Conservation (phyloP, 2,888 invertebrate genomes). For the Pheosia tremula region DNA sequence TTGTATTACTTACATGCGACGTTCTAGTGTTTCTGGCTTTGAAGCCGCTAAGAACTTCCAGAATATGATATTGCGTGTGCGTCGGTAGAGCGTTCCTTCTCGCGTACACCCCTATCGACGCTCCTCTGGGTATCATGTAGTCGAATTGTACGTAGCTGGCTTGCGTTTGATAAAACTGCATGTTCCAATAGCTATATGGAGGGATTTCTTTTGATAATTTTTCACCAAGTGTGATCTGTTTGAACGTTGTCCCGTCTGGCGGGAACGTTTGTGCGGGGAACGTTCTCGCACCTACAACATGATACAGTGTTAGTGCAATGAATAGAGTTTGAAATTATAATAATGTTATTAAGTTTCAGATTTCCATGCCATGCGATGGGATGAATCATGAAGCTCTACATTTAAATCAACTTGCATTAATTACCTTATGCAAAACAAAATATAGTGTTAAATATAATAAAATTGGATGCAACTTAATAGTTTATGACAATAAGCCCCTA, state of each 20-base stretch:
- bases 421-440: slow-evolving; percentile 1
- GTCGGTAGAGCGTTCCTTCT: slow-evolving; percentile 97
- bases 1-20: slow-evolving; percentile 90
- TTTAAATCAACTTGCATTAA: slow-evolving; percentile 16
- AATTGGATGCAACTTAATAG: slow-evolving; percentile 56
- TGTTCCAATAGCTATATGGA: slow-evolving; percentile 98
- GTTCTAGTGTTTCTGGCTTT: slow-evolving; percentile 93
- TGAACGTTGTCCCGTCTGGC: slow-evolving; percentile 96
- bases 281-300: slow-evolving; percentile 90
- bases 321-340: not conserved
- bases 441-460: slow-evolving; percentile 5
- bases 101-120: slow-evolving; percentile 97
- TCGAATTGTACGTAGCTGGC: slow-evolving; percentile 97
- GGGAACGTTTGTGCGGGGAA: slow-evolving; percentile 96
- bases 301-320: slow-evolving; percentile 11
- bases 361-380: slow-evolving; percentile 67
- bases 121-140: slow-evolving; percentile 95
- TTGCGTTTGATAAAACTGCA: slow-evolving; percentile 98
- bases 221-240: slow-evolving; percentile 94
- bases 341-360: slow-evolving; percentile 13
- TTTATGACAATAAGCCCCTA: slow-evolving; percentile 34
- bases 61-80: slow-evolving; percentile 98
- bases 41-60: slow-evolving; percentile 96
- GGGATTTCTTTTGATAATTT: slow-evolving; percentile 95
- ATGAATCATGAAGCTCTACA: slow-evolving; percentile 44